A percentile compares a stretch with the other conserved stretches of the same genome.
Evolutionary conservation across 2,797 vertebrate species (phyloP).

Genomic region (Buceros bicornis): DNA sequence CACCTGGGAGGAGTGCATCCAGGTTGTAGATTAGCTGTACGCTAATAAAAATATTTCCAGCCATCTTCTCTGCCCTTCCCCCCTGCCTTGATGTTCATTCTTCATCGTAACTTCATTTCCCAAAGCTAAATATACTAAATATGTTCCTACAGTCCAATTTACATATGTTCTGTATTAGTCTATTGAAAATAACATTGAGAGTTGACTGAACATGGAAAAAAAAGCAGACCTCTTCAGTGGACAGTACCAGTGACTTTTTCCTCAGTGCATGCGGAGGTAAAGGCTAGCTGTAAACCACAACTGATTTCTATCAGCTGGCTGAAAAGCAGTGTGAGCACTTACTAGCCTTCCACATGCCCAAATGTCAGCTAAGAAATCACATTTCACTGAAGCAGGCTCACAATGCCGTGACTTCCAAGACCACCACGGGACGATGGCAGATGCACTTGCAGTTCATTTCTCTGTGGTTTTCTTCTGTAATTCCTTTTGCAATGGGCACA

Average conservation of each 20-base stretch:
- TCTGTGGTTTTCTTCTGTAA: slow-evolving; percentile 50
- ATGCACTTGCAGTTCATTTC: slow-evolving; percentile 35
- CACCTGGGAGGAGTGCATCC: not conserved
- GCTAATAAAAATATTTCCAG: slow-evolving; percentile 30
- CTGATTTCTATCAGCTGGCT: slow-evolving; percentile 26
- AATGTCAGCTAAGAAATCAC: slow-evolving; percentile 46
- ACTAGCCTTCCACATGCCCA: not conserved
- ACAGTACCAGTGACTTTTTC: not conserved
- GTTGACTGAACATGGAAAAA: slow-evolving; percentile 33
- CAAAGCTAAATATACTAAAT: slow-evolving; percentile 31
- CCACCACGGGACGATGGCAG: not conserved
- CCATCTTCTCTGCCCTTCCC: not conserved
- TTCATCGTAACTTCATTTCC: slow-evolving; percentile 54
- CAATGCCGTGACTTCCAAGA: not conserved
- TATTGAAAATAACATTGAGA: slow-evolving; percentile 30
- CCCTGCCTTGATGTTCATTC: not conserved
- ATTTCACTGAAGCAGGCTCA: not conserved
- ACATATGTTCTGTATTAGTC: slow-evolving; percentile 47
- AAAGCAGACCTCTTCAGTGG: not conserved
- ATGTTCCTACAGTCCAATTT: slow-evolving; percentile 15
- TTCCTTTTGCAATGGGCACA: not conserved
- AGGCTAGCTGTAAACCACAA: not conserved
- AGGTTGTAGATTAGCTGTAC: slow-evolving; percentile 17
- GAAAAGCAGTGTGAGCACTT: not conserved
- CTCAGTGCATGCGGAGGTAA: not conserved